Evolutionary conservation across 64 coral and sea anemone genomes (phyloP).

Genomic region (Montipora capricornis): DNA sequence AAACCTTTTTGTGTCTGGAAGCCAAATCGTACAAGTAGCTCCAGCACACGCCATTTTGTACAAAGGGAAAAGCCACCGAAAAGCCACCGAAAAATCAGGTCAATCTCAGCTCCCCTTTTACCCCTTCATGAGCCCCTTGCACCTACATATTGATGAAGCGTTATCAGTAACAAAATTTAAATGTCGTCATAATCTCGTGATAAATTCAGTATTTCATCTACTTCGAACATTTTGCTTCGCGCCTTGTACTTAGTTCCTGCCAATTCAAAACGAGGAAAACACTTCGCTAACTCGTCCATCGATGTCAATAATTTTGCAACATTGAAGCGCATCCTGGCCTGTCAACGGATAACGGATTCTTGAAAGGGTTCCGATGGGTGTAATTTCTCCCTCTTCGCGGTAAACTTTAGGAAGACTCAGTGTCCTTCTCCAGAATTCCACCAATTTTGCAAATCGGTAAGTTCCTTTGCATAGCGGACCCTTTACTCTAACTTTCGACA

Average conservation of each 20-base stretch:
- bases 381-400: background rate
- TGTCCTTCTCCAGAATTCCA: constrained; percentile 53
- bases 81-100: no score
- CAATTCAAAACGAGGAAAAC: constrained; percentile 83
- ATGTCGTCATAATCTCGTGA: background rate
- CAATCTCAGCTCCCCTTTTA: no score
- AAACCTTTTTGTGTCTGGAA: no score
- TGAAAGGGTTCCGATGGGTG: constrained; percentile 56
- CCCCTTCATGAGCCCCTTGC: no score
- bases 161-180: background rate
- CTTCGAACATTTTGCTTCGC: constrained; percentile 86
- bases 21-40: no score
- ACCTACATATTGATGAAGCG: no score
- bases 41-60: no score
- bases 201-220: constrained; percentile 86
- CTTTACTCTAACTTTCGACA: no score
- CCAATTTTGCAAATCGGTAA: background rate
- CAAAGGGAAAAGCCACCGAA: no score
- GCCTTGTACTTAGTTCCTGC: constrained; percentile 76
- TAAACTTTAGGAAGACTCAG: background rate
- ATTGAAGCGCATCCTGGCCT: constrained; percentile 21
- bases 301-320: constrained; percentile 55
- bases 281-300: constrained; percentile 67
- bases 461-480: constrained; percentile 41
- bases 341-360: constrained; percentile 56